phyloP scores from a whole-genome alignment of 2,797 vertebrate species.

The Acrocephalus scirpaceus region DNA sequence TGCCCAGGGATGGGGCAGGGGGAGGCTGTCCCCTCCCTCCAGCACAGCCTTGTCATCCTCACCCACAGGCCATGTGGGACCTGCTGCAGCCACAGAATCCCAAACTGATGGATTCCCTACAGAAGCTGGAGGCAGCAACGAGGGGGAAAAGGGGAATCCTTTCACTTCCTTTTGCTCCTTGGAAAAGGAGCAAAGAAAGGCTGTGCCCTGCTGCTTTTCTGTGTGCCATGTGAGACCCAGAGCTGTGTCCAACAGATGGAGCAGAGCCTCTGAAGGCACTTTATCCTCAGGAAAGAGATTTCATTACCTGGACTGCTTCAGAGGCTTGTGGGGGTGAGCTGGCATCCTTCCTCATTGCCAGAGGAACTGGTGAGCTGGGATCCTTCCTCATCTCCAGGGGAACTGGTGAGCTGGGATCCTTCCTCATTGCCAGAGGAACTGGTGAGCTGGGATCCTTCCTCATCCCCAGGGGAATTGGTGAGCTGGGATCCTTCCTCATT shows the following conservation, averaged over 20 bases:
- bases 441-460: background rate
- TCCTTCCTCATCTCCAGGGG: fast-evolving
- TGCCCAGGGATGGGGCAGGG: too few relatives aligned
- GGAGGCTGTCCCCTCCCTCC: background rate
- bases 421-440: too few relatives aligned
- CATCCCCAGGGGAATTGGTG: too few relatives aligned
- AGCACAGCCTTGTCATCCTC: background rate
- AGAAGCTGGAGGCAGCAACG: background rate
- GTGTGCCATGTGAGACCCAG: background rate
- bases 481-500: background rate
- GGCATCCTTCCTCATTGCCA: fast-evolving
- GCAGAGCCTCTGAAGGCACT: background rate
- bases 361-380: background rate
- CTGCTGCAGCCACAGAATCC: background rate
- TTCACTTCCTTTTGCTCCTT: background rate
- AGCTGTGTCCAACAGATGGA: background rate
- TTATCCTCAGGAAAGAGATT: background rate
- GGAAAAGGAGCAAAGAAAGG: too few relatives aligned
- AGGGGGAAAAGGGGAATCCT: background rate
- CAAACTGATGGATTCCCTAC: background rate
- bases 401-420: background rate
- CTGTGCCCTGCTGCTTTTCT: background rate
- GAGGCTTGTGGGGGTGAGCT: background rate
- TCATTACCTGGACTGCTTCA: background rate
- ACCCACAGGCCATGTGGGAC: background rate